Evolutionary conservation across 2,797 vertebrate genomes (phyloP).

Genomic region (Enteromius argenteus): DNA sequence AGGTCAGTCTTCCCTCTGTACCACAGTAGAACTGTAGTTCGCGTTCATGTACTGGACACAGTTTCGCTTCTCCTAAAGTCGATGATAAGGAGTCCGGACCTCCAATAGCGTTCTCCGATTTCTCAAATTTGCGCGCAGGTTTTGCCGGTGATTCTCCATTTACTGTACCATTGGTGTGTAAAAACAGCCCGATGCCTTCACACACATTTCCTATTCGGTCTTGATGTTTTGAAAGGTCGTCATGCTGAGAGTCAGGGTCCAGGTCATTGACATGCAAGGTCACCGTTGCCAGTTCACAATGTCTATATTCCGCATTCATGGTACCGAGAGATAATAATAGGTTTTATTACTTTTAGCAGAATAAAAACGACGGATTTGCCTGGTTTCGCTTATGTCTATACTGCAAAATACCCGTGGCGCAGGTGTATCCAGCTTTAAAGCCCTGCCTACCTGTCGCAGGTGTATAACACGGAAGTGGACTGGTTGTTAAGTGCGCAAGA

Average conservation of each 20-base stretch:
- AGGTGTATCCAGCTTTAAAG: slow-evolving; percentile 70
- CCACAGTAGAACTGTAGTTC: slow-evolving; percentile 82
- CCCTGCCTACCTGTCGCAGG: slow-evolving; percentile 72
- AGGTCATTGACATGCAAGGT: slow-evolving; percentile 58
- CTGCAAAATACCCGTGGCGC: slow-evolving; percentile 47
- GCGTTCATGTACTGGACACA: slow-evolving; percentile 76
- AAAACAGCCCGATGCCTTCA: background rate
- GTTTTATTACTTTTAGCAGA: background rate
- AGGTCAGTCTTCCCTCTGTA: slow-evolving; percentile 80
- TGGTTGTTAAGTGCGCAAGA: slow-evolving; percentile 9
- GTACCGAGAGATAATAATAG: background rate
- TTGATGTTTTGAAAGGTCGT: slow-evolving; percentile 24
- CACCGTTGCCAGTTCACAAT: slow-evolving; percentile 68
- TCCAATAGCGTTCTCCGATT: slow-evolving; percentile 27
- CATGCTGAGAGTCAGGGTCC: slow-evolving; percentile 31
- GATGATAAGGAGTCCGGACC: slow-evolving; percentile 64
- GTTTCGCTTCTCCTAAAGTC: slow-evolving; percentile 65
- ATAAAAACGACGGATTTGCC: background rate
- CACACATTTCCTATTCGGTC: background rate
- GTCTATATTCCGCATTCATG: slow-evolving; percentile 71
- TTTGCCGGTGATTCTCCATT: slow-evolving; percentile 12
- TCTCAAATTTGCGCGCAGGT: background rate
- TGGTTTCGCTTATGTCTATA: slow-evolving; percentile 16
- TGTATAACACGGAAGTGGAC: slow-evolving; percentile 81
- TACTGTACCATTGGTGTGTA: slow-evolving; percentile 29